Percentiles rank a stretch among this genome's conserved stretches.
phyloP scores from a whole-genome alignment of 2,888 invertebrate species.

The Serripes groenlandicus region DNA sequence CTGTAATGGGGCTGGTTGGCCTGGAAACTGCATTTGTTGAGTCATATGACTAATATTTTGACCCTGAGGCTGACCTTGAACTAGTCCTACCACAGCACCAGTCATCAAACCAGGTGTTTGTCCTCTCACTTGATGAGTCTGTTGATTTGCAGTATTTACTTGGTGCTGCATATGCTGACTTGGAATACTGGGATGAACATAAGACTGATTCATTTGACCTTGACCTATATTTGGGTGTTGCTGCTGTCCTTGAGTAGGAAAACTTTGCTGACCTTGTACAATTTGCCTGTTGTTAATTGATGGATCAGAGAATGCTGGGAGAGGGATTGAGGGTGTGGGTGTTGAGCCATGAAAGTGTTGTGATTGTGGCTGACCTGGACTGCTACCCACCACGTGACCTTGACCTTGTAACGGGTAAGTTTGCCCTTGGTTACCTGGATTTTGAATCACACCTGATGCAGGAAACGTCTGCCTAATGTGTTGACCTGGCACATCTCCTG shows the following conservation, averaged over 20 bases:
- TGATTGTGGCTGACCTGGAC: slow-evolving; percentile 36
- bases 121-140: too few relatives aligned
- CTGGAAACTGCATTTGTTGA: not conserved
- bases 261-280: slow-evolving; percentile 38
- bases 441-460: too few relatives aligned
- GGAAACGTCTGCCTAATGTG: too few relatives aligned
- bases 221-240: slow-evolving; percentile 33
- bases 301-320: slow-evolving; percentile 42
- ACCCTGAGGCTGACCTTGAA: slow-evolving; percentile 37
- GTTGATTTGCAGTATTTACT: too few relatives aligned
- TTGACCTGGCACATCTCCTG: too few relatives aligned
- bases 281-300: slow-evolving; percentile 42
- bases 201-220: slow-evolving; percentile 9
- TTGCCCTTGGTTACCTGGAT: not conserved
- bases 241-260: slow-evolving; percentile 38
- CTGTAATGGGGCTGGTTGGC: slow-evolving; percentile 43
- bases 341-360: not conserved
- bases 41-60: slow-evolving; percentile 11
- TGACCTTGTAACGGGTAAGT: slow-evolving; percentile 9
- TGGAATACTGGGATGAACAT: not conserved
- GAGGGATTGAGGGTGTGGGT: slow-evolving; percentile 18
- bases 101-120: not conserved
- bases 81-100: slow-evolving; percentile 17
- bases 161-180: not conserved
- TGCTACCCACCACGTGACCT: not conserved